Evolutionary conservation across 2,797 vertebrate genomes (phyloP).

Genomic region (Pipistrellus pipistrellus): DNA sequence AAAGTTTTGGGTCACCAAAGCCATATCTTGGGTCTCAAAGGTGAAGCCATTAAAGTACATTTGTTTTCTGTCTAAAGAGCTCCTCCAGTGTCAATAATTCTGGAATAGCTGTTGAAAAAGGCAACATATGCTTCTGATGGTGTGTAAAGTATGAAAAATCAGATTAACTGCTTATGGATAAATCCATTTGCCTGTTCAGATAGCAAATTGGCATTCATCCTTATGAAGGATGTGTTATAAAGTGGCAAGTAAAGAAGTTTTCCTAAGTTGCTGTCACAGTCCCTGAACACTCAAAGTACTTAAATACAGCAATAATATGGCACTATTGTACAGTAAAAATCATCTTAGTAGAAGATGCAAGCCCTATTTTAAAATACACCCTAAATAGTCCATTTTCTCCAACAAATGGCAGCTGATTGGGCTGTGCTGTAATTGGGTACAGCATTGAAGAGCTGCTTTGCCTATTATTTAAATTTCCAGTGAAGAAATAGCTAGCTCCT

Average conservation of each 20-base stretch:
- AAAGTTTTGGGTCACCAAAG: not conserved
- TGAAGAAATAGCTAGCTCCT: constrained; percentile 80
- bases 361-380: constrained; percentile 81
- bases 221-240: constrained; percentile 58
- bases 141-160: constrained; percentile 12
- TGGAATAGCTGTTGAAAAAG: not conserved
- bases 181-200: constrained; percentile 45
- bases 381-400: constrained; percentile 84
- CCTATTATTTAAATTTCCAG: constrained; percentile 83
- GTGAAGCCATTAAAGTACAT: not conserved
- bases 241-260: constrained; percentile 74
- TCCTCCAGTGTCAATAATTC: not conserved
- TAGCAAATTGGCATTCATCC: constrained; percentile 8
- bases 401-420: constrained; percentile 85
- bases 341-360: constrained; percentile 78
- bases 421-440: constrained; percentile 82
- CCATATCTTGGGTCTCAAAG: not conserved
- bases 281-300: constrained; percentile 69
- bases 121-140: constrained; percentile 11
- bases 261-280: constrained; percentile 74
- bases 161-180: not conserved
- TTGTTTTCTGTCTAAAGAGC: not conserved
- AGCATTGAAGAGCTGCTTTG: constrained; percentile 79
- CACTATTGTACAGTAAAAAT: constrained; percentile 80
- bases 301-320: constrained; percentile 82